Evolutionary conservation across 2,888 invertebrate genomes (phyloP).

Genomic region (Sphaeridia pumilis): DNA sequence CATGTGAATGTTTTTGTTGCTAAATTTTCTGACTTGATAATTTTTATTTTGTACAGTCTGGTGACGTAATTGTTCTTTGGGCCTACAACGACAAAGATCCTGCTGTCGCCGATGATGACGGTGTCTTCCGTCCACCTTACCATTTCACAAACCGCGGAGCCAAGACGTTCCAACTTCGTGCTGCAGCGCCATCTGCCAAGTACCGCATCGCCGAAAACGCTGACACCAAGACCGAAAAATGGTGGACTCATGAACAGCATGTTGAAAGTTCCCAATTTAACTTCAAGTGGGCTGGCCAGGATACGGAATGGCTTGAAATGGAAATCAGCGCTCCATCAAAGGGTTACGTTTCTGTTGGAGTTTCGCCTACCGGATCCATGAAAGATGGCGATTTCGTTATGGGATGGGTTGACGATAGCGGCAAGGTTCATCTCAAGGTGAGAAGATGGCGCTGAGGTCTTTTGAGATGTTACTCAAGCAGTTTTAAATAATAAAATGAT

Average conservation of each 20-base stretch:
- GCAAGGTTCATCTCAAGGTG: slow-evolving; percentile 18
- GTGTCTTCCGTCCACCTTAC: slow-evolving; percentile 6
- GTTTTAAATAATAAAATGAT: no score
- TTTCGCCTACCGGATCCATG: slow-evolving; percentile 67
- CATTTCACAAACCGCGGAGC: slow-evolving; percentile 7
- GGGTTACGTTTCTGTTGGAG: slow-evolving; percentile 78
- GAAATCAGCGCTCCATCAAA: slow-evolving; percentile 69
- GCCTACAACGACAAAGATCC: slow-evolving; percentile 12
- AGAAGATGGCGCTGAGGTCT: neutral
- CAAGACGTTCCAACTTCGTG: no score
- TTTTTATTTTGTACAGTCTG: slow-evolving; percentile 7
- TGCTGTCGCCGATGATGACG: neutral
- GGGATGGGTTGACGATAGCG: slow-evolving; percentile 66
- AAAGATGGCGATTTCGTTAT: slow-evolving; percentile 75
- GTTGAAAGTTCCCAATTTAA: no score
- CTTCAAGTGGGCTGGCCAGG: slow-evolving; percentile 37
- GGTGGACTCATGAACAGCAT: neutral
- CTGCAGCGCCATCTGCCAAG: no score
- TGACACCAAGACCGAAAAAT: no score
- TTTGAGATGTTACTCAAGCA: neutral
- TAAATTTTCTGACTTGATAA: no score
- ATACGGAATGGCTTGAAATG: slow-evolving; percentile 60
- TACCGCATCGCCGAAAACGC: no score
- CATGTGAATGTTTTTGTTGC: no score
- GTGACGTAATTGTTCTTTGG: slow-evolving; percentile 7